A percentile compares a stretch with the other conserved stretches of the same genome.
Evolutionary conservation across 2,888 invertebrate species (phyloP).

Genomic region (Stenchaetothrips biformis): DNA sequence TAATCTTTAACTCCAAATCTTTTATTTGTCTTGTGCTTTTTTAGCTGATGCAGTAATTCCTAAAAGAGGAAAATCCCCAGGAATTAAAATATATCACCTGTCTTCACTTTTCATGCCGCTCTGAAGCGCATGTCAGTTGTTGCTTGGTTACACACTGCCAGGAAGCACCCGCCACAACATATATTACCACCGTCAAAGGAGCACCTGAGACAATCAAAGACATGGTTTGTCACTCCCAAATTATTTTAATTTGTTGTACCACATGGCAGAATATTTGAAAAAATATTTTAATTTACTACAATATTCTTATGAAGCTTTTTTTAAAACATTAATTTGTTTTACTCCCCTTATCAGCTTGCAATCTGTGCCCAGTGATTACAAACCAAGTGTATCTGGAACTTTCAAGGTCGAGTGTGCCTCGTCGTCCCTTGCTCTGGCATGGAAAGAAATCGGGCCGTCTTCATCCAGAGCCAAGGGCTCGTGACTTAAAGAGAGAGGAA

Average conservation of each 20-base stretch:
- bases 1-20: background rate
- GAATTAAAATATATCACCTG: conserved; percentile 91
- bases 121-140: conserved; percentile 97
- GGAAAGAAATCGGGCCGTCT: conserved; percentile 75
- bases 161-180: conserved; percentile 71
- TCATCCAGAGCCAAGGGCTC: conserved; percentile 64
- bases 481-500: conserved; percentile 79
- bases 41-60: conserved; percentile 89
- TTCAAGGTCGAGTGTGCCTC: conserved; percentile 88
- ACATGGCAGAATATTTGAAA: background rate
- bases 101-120: conserved; percentile 92
- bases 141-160: conserved; percentile 71
- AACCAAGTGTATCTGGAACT: conserved; percentile 78
- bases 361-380: conserved; percentile 58
- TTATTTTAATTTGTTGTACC: no score
- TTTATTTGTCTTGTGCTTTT: conserved; percentile 33
- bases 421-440: conserved; percentile 92
- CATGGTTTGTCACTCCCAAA: conserved; percentile 64
- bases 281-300: no score
- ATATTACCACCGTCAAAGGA: conserved; percentile 92
- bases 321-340: conserved; percentile 33
- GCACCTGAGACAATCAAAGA: conserved; percentile 91
- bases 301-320: no score
- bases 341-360: conserved; percentile 53
- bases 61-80: conserved; percentile 72